Conservation (phyloP, 2,113 vertebrate species). For the Aegithalos caudatus region DNA sequence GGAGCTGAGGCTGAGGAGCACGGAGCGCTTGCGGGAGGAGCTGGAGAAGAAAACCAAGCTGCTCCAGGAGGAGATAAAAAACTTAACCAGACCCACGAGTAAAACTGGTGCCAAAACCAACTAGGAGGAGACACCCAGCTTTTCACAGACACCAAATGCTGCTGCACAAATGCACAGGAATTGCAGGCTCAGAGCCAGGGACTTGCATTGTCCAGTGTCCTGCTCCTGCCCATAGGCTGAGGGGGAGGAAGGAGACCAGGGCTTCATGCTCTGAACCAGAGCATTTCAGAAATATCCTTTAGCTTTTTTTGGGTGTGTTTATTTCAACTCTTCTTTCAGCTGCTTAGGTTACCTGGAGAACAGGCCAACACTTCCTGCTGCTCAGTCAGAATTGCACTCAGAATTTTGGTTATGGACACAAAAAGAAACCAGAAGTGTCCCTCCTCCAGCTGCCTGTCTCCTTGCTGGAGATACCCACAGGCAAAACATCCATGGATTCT, state of each 20-base stretch:
- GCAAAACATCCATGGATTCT: not conserved
- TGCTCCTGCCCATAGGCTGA: not conserved
- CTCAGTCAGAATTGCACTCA: not conserved
- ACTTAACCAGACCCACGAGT: constrained; percentile 41
- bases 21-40: constrained; percentile 73
- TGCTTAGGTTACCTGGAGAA: not conserved
- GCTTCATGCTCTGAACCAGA: not conserved
- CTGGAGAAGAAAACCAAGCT: constrained; percentile 76
- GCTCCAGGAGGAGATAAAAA: constrained; percentile 80
- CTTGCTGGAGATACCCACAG: not conserved
- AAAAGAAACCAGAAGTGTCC: not conserved
- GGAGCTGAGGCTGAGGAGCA: constrained; percentile 74
- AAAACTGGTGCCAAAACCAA: not conserved
- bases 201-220: not conserved
- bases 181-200: not conserved
- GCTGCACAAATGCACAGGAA: not conserved
- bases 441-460: not conserved
- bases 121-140: not conserved
- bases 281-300: not conserved
- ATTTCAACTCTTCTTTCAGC: not conserved
- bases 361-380: not conserved
- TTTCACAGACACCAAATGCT: not conserved
- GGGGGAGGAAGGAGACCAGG: not conserved
- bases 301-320: not conserved
- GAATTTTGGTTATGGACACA: not conserved